Evolutionary conservation across 2,113 vertebrate species (phyloP).

Genomic region (Fregata magnificens): DNA sequence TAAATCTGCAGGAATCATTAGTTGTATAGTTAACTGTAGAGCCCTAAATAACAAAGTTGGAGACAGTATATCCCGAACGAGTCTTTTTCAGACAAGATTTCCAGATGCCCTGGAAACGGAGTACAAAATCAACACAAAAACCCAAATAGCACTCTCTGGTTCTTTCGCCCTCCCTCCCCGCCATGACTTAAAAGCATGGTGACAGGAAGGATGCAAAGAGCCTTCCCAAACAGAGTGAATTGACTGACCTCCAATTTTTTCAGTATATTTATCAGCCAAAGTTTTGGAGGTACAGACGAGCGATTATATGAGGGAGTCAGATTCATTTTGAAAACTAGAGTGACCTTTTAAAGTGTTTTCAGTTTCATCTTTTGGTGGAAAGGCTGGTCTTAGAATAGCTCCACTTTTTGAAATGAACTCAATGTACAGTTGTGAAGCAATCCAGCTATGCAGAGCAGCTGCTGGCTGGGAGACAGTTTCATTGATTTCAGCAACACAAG

Average conservation of each 20-base stretch:
- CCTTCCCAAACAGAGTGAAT: background rate
- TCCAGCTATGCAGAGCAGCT: background rate
- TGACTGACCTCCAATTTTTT: background rate
- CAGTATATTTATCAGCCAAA: background rate
- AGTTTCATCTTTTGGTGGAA: background rate
- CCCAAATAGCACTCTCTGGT: background rate
- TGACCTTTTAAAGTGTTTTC: background rate
- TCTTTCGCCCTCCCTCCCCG: background rate
- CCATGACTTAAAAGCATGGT: background rate
- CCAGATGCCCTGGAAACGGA: background rate
- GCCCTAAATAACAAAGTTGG: background rate
- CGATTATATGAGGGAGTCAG: background rate
- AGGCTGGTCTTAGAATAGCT: background rate
- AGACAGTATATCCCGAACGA: background rate
- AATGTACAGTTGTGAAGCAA: background rate
- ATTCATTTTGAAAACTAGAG: background rate
- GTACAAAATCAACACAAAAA: background rate
- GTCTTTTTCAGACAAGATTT: background rate
- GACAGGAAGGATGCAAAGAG: background rate
- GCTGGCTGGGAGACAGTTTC: background rate
- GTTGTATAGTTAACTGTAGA: background rate
- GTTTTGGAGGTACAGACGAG: background rate
- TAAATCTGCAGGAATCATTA: background rate
- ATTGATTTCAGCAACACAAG: background rate
- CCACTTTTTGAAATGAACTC: background rate